Percentiles rank a stretch among this genome's conserved stretches.
These are phyloP conservation scores for Tetrao urogallus DNA, from an alignment of 2,113 vertebrate genomes.

Conservation along the genomic window DNA sequence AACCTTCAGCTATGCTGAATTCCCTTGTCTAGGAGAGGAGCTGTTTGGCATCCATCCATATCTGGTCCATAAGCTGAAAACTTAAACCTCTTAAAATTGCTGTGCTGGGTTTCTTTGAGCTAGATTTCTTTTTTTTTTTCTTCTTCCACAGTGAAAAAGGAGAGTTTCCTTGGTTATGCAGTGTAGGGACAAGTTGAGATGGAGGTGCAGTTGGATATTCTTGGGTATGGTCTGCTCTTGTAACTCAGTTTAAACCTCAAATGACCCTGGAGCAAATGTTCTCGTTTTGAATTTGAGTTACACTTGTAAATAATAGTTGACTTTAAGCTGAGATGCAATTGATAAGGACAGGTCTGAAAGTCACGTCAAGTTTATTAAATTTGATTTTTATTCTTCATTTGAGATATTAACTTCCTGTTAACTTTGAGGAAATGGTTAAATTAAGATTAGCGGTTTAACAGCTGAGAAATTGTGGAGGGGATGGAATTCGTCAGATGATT, in stretches of 20 bases:
- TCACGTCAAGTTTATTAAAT: not conserved
- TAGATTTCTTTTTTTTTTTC: not conserved
- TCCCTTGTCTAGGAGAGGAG: constrained; percentile 10
- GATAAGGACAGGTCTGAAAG: constrained; percentile 1
- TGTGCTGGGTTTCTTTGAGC: not conserved
- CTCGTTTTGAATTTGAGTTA: not conserved
- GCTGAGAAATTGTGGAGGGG: constrained; percentile 48
- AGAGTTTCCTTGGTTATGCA: not conserved
- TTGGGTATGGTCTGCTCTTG: not conserved
- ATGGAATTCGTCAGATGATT: constrained; percentile 64
- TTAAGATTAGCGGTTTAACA: constrained; percentile 9
- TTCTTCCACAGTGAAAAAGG: not conserved
- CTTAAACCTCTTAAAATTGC: constrained; percentile 42
- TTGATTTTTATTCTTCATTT: constrained; percentile 30
- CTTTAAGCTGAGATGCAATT: not conserved
- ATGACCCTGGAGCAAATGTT: not conserved
- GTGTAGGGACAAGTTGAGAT: not conserved
- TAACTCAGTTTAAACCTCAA: not conserved
- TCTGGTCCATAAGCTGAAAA: constrained; percentile 26
- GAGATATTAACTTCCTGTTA: constrained; percentile 26
- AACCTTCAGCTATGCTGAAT: constrained; percentile 4
- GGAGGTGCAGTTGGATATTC: not conserved
- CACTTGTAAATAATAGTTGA: not conserved
- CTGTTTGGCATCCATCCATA: constrained; percentile 35
- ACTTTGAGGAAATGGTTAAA: constrained; percentile 42